Percentiles rank a stretch among this genome's conserved stretches.
These are phyloP conservation scores for Slavum lentiscoides DNA, from an alignment of 2,888 invertebrate genomes.

Conservation along the genomic window DNA sequence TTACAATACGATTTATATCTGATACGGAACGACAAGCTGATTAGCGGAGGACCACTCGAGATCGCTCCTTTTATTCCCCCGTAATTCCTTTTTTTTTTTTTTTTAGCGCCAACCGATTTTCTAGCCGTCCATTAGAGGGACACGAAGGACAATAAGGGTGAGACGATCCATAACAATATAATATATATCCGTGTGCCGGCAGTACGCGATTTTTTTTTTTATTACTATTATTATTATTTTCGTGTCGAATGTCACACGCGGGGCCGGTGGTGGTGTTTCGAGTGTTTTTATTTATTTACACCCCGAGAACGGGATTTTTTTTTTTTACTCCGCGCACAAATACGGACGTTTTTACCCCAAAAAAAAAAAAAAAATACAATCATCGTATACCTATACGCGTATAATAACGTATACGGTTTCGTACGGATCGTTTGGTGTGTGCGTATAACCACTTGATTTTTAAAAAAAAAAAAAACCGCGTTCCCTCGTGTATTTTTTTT, in stretches of 20 bases:
- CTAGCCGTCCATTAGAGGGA: constrained; percentile 30
- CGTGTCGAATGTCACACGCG: constrained; percentile 25
- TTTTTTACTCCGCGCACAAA: neutral
- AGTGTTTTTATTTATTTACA: constrained; percentile 52
- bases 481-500: constrained; percentile 39
- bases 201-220: constrained; percentile 30
- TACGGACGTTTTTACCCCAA: too few species aligned
- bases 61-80: neutral
- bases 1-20: neutral
- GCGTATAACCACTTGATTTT: constrained; percentile 44
- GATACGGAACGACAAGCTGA: constrained; percentile 23
- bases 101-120: constrained; percentile 17
- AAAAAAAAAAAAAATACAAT: too few species aligned
- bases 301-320: constrained; percentile 23
- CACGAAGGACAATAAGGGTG: neutral
- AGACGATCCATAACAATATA: too few species aligned
- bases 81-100: neutral
- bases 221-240: constrained; percentile 19
- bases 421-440: neutral
- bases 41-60: constrained; percentile 36
- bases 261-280: neutral
- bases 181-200: neutral
- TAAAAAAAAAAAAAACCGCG: constrained; percentile 42
- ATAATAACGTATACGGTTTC: too few species aligned
- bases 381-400: too few species aligned